Conservation (phyloP, 1,140 invertebrate genomes). For the Zaprionus ornatus region DNA sequence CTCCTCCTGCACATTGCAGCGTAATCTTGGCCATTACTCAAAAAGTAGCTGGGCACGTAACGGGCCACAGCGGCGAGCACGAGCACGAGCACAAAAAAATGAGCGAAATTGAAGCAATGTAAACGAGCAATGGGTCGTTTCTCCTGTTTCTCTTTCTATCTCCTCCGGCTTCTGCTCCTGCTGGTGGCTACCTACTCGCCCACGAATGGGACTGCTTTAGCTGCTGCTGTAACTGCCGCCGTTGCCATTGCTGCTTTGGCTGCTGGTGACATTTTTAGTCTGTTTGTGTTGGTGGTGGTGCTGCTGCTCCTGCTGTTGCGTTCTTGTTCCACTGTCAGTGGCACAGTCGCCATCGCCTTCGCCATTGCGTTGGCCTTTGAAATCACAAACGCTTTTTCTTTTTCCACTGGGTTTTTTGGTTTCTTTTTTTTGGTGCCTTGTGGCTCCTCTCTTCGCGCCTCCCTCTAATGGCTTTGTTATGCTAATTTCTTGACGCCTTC, state of each 20-base stretch:
- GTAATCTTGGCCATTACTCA: conserved; percentile 79
- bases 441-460: conserved; percentile 26
- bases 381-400: conserved; percentile 58
- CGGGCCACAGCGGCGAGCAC: conserved; percentile 19
- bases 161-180: not conserved
- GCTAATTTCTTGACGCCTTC: conserved; percentile 76
- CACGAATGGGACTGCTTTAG: conserved; percentile 24
- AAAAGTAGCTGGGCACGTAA: conserved; percentile 75
- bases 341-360: conserved; percentile 9
- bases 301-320: conserved; percentile 18
- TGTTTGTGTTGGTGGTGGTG: conserved; percentile 53
- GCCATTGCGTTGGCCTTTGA: conserved; percentile 59
- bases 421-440: not conserved
- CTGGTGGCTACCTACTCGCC: conserved; percentile 36
- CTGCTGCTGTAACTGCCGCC: conserved; percentile 7
- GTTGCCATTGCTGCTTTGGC: conserved; percentile 23
- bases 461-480: conserved; percentile 75
- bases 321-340: conserved; percentile 52
- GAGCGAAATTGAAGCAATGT: conserved; percentile 46
- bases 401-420: not conserved
- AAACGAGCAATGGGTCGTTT: conserved; percentile 29
- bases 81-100: conserved; percentile 5
- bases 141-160: not conserved
- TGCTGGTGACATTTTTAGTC: conserved; percentile 66
- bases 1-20: conserved; percentile 53